Percentiles rank a stretch among this genome's conserved stretches.
Conservation (phyloP, 1,140 invertebrate species). For the Brachystomella parvula region DNA sequence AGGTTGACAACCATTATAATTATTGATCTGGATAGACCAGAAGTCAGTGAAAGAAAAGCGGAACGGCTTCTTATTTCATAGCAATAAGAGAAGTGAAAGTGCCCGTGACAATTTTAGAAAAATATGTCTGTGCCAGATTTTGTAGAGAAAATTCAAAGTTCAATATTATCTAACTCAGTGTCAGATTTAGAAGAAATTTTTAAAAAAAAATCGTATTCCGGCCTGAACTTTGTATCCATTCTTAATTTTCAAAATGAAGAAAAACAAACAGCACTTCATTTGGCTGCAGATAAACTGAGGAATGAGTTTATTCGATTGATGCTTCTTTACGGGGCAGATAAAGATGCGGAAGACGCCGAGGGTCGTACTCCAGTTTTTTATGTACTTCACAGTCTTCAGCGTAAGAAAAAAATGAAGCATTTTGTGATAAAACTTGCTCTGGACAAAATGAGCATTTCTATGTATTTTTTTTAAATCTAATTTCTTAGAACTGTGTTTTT, state of each 20-base stretch:
- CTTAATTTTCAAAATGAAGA: slow-evolving; percentile 9
- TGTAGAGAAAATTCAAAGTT: not conserved
- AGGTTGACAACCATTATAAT: too few relatives aligned
- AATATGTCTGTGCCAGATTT: not conserved
- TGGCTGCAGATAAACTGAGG: slow-evolving; percentile 15
- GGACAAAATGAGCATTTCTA: not conserved
- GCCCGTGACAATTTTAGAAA: too few relatives aligned
- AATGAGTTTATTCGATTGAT: slow-evolving; percentile 20
- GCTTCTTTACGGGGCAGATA: slow-evolving; percentile 19
- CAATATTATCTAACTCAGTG: not conserved
- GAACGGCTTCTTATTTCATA: too few relatives aligned
- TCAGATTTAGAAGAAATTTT: not conserved
- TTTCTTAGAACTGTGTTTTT: not conserved
- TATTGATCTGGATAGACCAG: too few relatives aligned
- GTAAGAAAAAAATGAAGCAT: slow-evolving; percentile 9
- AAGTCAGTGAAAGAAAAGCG: too few relatives aligned
- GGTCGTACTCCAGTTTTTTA: slow-evolving; percentile 20
- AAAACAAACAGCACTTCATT: slow-evolving; percentile 22
- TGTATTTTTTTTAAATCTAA: not conserved
- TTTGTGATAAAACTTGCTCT: not conserved
- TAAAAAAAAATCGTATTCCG: not conserved
- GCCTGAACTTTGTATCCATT: not conserved
- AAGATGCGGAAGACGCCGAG: slow-evolving; percentile 15
- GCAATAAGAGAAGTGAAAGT: too few relatives aligned
- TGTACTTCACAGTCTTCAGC: slow-evolving; percentile 9